Evolutionary conservation across 2,888 invertebrate species (phyloP), one percentile per base, ranked within the genome.

Genomic region (Plutella xylostella): DNA sequence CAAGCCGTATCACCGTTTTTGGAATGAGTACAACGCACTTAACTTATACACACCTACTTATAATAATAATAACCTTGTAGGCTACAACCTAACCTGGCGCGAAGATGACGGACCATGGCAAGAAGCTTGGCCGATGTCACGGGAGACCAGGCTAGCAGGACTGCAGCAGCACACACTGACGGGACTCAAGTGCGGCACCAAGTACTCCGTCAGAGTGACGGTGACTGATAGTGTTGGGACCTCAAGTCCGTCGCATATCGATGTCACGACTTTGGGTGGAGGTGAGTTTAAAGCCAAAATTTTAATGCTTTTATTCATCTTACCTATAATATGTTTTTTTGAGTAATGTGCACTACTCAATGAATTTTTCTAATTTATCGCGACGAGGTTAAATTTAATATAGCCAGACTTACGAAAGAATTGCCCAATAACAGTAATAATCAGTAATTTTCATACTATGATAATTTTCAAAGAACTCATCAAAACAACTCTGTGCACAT

Each of bases 221-320:
- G 93, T 94, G 1, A 89, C 90, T 46, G 96, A 95, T 68, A 86
- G 86, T 48, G 90, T 95, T 2, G 96, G 95, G 0, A 89, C 89
- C 31, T 94, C 95, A 4, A 87, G 88, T 46, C 88, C 91, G 0
- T 82, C 86, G 11, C 76, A 89, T 50, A 73, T 85, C 5, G 88
- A 89, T 39, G 79, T 85, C 12, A 87, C 87, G 51, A 82, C 83
- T 3, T 71, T 89, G 4, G 90, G 90, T 2, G 79, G 83, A 56
- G 87, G 90, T 67, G 65, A 75, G 56, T 65, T 64, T 9, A 28
- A 4, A 9, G 25, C n/a, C n/a, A n/a, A n/a, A n/a, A n/a, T n/a
- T n/a, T n/a, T n/a, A n/a, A n/a, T n/a, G n/a, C n/a, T n/a, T n/a
- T n/a, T n/a, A n/a, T n/a, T n/a, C n/a, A n/a, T n/a, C n/a, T n/a